Conservation (phyloP, 2,113 vertebrate genomes). For the Cnemophilus loriae region DNA sequence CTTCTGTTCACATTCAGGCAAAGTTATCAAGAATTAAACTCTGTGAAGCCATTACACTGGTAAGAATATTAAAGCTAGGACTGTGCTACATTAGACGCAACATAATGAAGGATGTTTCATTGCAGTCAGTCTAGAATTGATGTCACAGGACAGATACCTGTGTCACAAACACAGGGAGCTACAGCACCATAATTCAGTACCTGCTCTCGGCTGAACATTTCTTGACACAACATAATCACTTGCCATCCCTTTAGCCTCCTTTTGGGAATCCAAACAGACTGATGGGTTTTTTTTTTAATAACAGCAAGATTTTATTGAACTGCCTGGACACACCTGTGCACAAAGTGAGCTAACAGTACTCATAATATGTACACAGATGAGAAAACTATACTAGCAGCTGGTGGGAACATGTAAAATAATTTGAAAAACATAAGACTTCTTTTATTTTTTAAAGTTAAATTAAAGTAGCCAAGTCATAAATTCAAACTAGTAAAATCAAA, state of each 20-base stretch:
- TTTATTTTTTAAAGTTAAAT: background rate
- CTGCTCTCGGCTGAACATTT: background rate
- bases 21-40: conserved; percentile 32
- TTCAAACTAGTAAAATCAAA: background rate
- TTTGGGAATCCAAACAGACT: background rate
- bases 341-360: background rate
- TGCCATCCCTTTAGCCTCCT: background rate
- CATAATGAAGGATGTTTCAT: conserved; percentile 11
- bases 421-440: background rate
- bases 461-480: background rate
- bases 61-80: conserved; percentile 30
- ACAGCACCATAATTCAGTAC: background rate
- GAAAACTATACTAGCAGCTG: background rate
- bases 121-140: background rate
- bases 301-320: background rate
- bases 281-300: background rate
- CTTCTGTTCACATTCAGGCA: conserved; percentile 6
- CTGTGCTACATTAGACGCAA: background rate
- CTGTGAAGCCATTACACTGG: background rate
- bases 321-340: background rate
- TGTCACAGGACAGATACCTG: background rate
- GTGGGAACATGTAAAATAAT: background rate
- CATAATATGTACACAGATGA: background rate
- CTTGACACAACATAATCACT: background rate
- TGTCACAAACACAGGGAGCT: conserved; percentile 15